Evolutionary conservation across 2,113 vertebrate species (phyloP).

Genomic region (Desmodus rotundus): DNA sequence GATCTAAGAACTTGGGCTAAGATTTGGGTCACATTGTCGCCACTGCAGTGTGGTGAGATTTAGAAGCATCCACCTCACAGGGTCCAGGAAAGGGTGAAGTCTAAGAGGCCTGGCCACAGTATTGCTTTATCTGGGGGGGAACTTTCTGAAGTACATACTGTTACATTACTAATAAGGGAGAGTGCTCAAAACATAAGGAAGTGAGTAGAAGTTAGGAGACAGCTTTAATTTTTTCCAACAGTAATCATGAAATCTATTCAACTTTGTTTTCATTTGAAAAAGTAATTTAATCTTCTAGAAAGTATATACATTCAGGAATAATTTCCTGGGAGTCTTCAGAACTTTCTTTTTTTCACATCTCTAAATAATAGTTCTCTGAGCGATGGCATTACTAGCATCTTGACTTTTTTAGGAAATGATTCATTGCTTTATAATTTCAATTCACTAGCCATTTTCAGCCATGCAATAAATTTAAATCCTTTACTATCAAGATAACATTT

Average conservation of each 20-base stretch:
- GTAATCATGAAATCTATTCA: neutral
- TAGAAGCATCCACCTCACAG: neutral
- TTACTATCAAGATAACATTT: slow-evolving; percentile 66
- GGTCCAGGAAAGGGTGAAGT: neutral
- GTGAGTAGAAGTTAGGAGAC: neutral
- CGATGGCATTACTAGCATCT: slow-evolving; percentile 37
- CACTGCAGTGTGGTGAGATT: neutral
- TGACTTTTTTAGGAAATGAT: slow-evolving; percentile 55
- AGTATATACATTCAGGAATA: slow-evolving; percentile 25
- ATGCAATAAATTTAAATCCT: slow-evolving; percentile 69
- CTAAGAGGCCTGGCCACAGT: fast-evolving
- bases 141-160: neutral
- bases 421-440: slow-evolving; percentile 72
- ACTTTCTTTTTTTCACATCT: neutral
- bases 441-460: slow-evolving; percentile 56
- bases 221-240: neutral
- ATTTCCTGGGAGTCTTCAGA: slow-evolving; percentile 44
- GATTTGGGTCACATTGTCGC: neutral
- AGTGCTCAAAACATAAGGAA: neutral
- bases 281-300: slow-evolving; percentile 44
- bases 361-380: slow-evolving; percentile 55
- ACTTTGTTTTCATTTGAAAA: slow-evolving; percentile 29
- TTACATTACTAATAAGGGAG: neutral
- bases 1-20: neutral
- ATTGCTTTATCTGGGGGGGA: neutral